Evolutionary conservation across 2,113 vertebrate genomes (phyloP).

Genomic region (Aldabrachelys gigantea): DNA sequence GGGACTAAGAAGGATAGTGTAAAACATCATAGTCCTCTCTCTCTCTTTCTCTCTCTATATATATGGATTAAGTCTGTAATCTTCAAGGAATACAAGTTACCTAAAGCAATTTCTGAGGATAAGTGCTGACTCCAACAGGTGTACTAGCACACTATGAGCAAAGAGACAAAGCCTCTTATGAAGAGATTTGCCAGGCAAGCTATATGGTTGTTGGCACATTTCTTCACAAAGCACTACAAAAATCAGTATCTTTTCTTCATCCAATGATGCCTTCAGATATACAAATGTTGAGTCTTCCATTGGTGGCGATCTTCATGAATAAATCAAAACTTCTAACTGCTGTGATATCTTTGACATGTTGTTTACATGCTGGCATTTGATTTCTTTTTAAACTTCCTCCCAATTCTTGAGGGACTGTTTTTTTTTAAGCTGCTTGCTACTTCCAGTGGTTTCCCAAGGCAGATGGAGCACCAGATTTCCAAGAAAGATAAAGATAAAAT

Average conservation of each 20-base stretch:
- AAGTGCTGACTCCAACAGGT: constrained; percentile 1
- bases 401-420: constrained; percentile 11
- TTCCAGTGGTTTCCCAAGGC: constrained; percentile 46
- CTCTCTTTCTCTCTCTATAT: background rate
- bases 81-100: constrained; percentile 17
- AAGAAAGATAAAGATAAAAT: constrained; percentile 73
- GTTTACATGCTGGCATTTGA: background rate
- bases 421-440: background rate
- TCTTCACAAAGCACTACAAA: background rate
- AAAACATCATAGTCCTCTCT: background rate
- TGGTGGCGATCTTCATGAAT: constrained; percentile 18
- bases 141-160: background rate
- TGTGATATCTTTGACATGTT: background rate
- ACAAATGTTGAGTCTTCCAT: background rate
- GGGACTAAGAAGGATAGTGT: background rate
- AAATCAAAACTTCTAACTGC: background rate
- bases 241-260: background rate
- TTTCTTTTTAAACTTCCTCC: background rate
- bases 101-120: background rate
- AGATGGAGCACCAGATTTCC: constrained; percentile 78
- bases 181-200: constrained; percentile 18
- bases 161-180: background rate
- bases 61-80: background rate
- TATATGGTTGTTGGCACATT: background rate
- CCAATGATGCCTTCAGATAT: constrained; percentile 16